Evolutionary conservation across 2,888 invertebrate genomes (phyloP), one percentile per base, ranked within the genome.

Genomic region (Dynastes hyllus): DNA sequence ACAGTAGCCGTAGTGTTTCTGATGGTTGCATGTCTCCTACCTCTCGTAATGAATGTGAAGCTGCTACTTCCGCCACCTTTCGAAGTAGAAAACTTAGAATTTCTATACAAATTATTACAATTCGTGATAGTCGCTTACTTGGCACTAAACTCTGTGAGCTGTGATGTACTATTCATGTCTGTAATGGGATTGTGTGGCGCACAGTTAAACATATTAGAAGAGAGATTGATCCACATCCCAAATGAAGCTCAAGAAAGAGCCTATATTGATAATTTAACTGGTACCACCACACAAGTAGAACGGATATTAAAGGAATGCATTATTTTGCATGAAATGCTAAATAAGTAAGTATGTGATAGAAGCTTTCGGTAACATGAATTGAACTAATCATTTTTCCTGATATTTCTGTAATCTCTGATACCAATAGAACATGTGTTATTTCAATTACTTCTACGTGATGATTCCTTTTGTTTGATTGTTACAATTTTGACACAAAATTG

Each of bases 151-250:
- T 29, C 53, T 2, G 55, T 40, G 9, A 45, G 61, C 50, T 45
- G 67, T 29, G 80, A 80, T 69, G 55, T 75, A 22, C 55, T 80
- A 6, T 66, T 29, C 13, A 65, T 67, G 16, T 63, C 66, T 61
- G 22, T 78, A 37, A 69, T 80, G 76, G 53, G 70, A 37, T 13
- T 80, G 22, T 66, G 61, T 50, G 58, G 58, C 11, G 78, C 78
- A 9, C 78, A 80, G 65, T 58, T 80, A 40, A 70, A 51, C 55
- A 75, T 78, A 22, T 70, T 80, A 51, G 37, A 55, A 40, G 76
- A 67, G 2, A 78, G 40, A 32, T 40, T 78, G n/a, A 32, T 53
- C 9, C 8, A 78, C 50, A 65, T 53, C 11, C 40, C 40, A 11
- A 22, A 76, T 11, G 67, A 76, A n/a, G 53, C 53, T 6, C 51